A percentile compares a stretch with the other conserved stretches of the same genome.
Evolutionary conservation across 1,140 invertebrate genomes (phyloP).

Genomic region (Drosophila arizonae): DNA sequence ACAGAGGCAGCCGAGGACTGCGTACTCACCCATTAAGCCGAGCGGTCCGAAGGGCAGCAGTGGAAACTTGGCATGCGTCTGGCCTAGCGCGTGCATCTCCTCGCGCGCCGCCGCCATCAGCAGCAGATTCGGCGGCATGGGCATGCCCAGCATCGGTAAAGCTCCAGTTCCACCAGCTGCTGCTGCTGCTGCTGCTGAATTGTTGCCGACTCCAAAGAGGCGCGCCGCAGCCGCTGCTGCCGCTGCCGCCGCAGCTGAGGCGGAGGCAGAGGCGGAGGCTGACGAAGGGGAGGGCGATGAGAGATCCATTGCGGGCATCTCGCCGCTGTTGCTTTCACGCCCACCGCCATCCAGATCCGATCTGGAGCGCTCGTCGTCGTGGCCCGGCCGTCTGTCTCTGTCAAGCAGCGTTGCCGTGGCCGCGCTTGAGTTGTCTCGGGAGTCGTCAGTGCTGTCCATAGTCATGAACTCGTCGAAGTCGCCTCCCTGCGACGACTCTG

Average conservation of each 20-base stretch:
- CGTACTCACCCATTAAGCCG: slow-evolving; percentile 85
- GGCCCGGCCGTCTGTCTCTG: slow-evolving; percentile 25
- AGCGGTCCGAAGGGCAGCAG: slow-evolving; percentile 91
- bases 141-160: slow-evolving; percentile 63
- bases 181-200: slow-evolving; percentile 20
- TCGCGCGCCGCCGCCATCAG: slow-evolving; percentile 78
- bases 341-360: slow-evolving; percentile 49
- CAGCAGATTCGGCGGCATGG: slow-evolving; percentile 73
- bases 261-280: slow-evolving; percentile 19
- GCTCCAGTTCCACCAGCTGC: slow-evolving; percentile 27
- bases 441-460: slow-evolving; percentile 80
- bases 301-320: slow-evolving; percentile 71
- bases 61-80: slow-evolving; percentile 84
- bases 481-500: slow-evolving; percentile 77
- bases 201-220: slow-evolving; percentile 51
- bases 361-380: slow-evolving; percentile 59
- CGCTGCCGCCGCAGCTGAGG: slow-evolving; percentile 22
- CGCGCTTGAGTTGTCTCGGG: slow-evolving; percentile 66
- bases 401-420: slow-evolving; percentile 57
- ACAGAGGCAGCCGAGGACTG: slow-evolving; percentile 1
- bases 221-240: slow-evolving; percentile 37
- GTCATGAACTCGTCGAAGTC: slow-evolving; percentile 82
- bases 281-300: slow-evolving; percentile 57
- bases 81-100: slow-evolving; percentile 71
- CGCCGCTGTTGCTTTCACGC: slow-evolving; percentile 42